These are phyloP conservation scores for Conops quadrifasciatus DNA, from an alignment of 2,888 invertebrate genomes.

Conservation along the genomic window DNA sequence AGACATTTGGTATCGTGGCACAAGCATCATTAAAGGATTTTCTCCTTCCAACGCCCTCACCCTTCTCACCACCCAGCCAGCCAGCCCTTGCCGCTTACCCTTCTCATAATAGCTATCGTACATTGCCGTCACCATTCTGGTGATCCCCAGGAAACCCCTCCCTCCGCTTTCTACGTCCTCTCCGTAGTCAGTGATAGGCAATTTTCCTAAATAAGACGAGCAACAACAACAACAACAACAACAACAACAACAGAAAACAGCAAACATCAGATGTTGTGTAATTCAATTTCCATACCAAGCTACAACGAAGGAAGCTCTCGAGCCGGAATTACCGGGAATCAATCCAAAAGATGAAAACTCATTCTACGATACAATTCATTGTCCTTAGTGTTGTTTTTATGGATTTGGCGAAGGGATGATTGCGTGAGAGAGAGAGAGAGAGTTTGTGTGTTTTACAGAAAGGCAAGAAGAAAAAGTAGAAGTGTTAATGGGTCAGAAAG, in stretches of 20 bases:
- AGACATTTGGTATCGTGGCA: constrained; percentile 66
- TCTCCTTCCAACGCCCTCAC: constrained; percentile 18
- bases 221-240: neutral
- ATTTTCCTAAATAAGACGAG: neutral
- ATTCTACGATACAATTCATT: too few species aligned
- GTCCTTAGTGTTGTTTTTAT: too few species aligned
- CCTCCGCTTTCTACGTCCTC: neutral
- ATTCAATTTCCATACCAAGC: constrained; percentile 49
- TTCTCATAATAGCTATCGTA: neutral
- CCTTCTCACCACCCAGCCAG: neutral
- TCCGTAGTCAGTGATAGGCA: neutral
- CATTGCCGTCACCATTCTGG: neutral
- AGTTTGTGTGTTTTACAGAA: constrained; percentile 26
- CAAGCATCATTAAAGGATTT: constrained; percentile 66
- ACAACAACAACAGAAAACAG: neutral
- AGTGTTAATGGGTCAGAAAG: constrained; percentile 31
- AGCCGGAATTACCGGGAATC: constrained; percentile 39
- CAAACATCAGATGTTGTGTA: constrained; percentile 38
- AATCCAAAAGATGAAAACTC: constrained; percentile 13
- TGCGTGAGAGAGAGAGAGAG: constrained; percentile 27
- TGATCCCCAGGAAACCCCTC: neutral
- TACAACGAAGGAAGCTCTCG: constrained; percentile 43
- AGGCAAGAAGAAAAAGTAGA: neutral
- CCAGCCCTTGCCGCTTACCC: neutral
- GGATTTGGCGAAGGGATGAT: neutral